Evolutionary conservation across 2,797 vertebrate genomes (phyloP).

Genomic region (Halcyon leucocephala): DNA sequence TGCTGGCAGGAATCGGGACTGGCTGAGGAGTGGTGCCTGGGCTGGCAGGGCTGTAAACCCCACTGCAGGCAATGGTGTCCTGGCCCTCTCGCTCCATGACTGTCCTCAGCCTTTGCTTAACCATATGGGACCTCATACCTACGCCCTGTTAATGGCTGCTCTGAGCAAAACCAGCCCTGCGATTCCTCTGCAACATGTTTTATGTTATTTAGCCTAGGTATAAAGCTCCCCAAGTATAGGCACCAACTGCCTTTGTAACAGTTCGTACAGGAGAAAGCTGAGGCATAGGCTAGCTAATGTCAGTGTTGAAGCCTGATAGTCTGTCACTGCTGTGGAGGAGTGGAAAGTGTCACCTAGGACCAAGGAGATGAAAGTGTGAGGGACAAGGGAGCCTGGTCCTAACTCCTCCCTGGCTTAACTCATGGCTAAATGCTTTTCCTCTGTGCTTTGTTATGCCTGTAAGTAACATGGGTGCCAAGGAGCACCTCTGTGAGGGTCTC

Average conservation of each 20-base stretch:
- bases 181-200: neutral
- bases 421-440: neutral
- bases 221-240: neutral
- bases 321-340: neutral
- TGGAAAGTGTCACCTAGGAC: neutral
- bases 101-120: no score
- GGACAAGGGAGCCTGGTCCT: neutral
- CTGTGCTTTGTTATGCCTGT: neutral
- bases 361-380: neutral
- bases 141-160: neutral
- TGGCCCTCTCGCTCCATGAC: no score
- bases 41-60: neutral
- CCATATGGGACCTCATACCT: neutral
- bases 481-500: no score
- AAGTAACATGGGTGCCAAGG: fast-evolving
- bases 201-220: neutral
- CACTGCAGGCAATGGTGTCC: fast-evolving
- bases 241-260: no score
- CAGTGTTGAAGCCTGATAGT: fast-evolving
- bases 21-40: neutral
- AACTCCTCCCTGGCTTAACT: neutral
- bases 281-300: neutral
- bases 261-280: neutral
- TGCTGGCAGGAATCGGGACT: neutral
- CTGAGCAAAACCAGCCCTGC: neutral